Percentiles rank a stretch among this genome's conserved stretches.
phyloP scores from a whole-genome alignment of 2,797 vertebrate species.

The Artibeus jamaicensis region DNA sequence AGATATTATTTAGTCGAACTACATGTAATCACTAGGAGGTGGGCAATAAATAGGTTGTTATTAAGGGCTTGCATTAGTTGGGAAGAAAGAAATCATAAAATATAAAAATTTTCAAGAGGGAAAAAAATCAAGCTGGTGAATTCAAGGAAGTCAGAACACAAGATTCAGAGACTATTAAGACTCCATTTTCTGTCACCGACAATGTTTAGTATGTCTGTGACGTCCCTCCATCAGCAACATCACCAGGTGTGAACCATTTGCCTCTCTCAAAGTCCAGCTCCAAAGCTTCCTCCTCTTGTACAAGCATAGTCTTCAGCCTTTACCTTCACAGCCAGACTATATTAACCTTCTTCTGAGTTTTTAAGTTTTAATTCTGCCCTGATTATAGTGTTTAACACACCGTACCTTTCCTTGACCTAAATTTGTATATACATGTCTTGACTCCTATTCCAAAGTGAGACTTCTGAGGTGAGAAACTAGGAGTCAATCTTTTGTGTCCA shows the following conservation, averaged over 20 bases:
- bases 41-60: not conserved
- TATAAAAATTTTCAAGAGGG: not conserved
- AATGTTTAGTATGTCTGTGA: not conserved
- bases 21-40: not conserved
- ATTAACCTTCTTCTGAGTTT: not conserved
- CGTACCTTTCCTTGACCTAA: not conserved
- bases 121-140: not conserved
- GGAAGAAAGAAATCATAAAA: not conserved
- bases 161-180: not conserved
- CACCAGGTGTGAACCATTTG: not conserved
- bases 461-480: not conserved
- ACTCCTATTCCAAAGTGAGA: not conserved
- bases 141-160: not conserved
- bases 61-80: not conserved
- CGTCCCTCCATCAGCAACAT: fast-evolving
- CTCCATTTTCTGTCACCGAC: not conserved
- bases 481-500: not conserved
- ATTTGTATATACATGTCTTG: not conserved
- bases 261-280: not conserved
- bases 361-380: not conserved
- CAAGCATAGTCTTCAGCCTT: not conserved
- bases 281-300: not conserved
- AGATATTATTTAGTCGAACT: not conserved
- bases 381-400: not conserved
- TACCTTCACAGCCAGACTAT: not conserved